Evolutionary conservation across 30 jellyfish, hydroid and myxozoan species (phyloP).

Genomic region (Sanderia malayensis): DNA sequence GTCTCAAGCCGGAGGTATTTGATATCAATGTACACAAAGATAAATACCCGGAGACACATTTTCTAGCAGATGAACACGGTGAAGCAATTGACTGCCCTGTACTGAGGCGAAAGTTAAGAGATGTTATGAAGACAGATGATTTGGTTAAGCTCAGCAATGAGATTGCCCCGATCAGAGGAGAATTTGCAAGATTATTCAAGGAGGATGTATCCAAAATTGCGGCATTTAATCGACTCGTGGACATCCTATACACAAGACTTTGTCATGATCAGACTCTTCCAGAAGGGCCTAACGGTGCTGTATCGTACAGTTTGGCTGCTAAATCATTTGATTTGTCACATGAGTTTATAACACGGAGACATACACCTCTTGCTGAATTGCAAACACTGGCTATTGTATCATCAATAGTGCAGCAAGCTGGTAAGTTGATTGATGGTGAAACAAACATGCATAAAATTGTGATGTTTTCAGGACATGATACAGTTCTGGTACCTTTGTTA

Average conservation of each 20-base stretch:
- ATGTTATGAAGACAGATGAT: slow-evolving; percentile 5
- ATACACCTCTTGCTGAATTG: slow-evolving; percentile 59
- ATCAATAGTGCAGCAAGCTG: slow-evolving; percentile 55
- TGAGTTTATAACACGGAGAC: slow-evolving; percentile 26
- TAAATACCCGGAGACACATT: slow-evolving; percentile 65
- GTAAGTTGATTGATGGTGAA: slow-evolving; percentile 22
- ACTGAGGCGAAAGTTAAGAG: slow-evolving; percentile 18
- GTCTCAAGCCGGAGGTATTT: not conserved
- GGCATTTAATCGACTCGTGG: slow-evolving; percentile 59
- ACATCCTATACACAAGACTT: slow-evolving; percentile 56
- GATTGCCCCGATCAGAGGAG: slow-evolving; percentile 24
- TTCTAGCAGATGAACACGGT: slow-evolving; percentile 47
- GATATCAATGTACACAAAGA: slow-evolving; percentile 57
- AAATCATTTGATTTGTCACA: slow-evolving; percentile 49
- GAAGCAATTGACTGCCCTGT: slow-evolving; percentile 54
- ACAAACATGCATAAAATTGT: slow-evolving; percentile 34
- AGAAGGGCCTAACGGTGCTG: slow-evolving; percentile 59
- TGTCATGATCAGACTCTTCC: slow-evolving; percentile 83
- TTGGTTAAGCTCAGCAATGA: slow-evolving; percentile 18
- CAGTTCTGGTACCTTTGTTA: slow-evolving; percentile 75
- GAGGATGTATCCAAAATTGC: slow-evolving; percentile 46
- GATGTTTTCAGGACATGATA: slow-evolving; percentile 89
- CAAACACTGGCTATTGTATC: slow-evolving; percentile 81
- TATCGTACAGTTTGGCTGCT: slow-evolving; percentile 59
- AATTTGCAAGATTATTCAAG: slow-evolving; percentile 31